Evolutionary conservation across 2,113 vertebrate genomes (phyloP).

Genomic region (Megatriorchis doriae): DNA sequence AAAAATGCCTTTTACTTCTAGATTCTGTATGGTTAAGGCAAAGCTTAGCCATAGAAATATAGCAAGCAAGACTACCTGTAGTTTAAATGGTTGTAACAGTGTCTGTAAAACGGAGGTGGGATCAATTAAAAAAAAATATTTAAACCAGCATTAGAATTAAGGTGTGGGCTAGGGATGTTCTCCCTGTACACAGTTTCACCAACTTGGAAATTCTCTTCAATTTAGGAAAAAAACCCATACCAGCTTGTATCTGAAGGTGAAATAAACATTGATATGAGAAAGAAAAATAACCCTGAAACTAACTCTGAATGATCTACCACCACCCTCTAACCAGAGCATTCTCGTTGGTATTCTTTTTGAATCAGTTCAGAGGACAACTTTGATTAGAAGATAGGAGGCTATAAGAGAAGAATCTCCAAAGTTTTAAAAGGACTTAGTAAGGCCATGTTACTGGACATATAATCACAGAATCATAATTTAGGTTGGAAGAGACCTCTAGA

Average conservation of each 20-base stretch:
- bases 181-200: not conserved
- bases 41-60: not conserved
- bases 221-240: not conserved
- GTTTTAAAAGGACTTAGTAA: not conserved
- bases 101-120: not conserved
- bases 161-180: not conserved
- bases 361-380: not conserved
- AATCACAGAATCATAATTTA: not conserved
- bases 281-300: not conserved
- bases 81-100: not conserved
- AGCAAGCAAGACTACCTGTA: not conserved
- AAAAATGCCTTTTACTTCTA: not conserved
- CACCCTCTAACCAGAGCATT: not conserved
- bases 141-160: not conserved
- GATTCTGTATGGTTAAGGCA: not conserved
- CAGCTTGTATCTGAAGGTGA: not conserved
- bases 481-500: not conserved
- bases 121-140: not conserved
- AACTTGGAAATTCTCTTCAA: not conserved
- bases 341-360: not conserved
- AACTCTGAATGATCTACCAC: not conserved
- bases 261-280: not conserved
- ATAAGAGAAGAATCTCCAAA: not conserved
- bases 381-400: not conserved
- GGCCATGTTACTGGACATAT: not conserved